phyloP scores from a whole-genome alignment of 2,888 invertebrate species.

The Tubulanus polymorphus region DNA sequence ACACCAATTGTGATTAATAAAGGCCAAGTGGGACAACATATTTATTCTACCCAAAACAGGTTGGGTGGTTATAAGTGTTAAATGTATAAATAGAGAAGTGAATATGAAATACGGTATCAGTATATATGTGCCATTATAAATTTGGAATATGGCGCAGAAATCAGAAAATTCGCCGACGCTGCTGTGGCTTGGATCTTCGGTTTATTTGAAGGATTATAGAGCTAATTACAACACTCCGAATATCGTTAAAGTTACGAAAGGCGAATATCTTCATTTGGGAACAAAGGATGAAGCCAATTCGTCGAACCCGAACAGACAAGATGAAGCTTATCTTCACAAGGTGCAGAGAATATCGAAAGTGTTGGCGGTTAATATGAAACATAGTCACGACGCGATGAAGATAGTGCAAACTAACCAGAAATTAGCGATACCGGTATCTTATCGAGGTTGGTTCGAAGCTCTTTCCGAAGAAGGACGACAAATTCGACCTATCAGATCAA shows the following conservation, averaged over 20 bases:
- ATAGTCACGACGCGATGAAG: conserved; percentile 22
- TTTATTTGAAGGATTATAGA: conserved; percentile 49
- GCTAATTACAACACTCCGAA: conserved; percentile 75
- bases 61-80: no score
- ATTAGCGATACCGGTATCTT: conserved; percentile 84
- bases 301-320: conserved; percentile 61
- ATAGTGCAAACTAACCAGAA: conserved; percentile 53
- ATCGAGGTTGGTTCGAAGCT: conserved; percentile 88
- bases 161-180: no score
- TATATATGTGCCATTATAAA: no score
- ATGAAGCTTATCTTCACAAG: conserved; percentile 79
- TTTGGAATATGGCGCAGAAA: no score
- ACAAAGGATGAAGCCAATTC: no score
- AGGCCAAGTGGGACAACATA: no score
- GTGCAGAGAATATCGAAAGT: conserved; percentile 70
- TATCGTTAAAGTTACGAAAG: conserved; percentile 87
- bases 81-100: no score
- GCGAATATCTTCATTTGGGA: conserved; percentile 87
- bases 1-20: no score
- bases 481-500: conserved; percentile 83
- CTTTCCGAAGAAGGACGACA: conserved; percentile 90
- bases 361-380: conserved; percentile 38
- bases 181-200: conserved; percentile 40
- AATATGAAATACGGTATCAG: no score
- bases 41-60: no score